These are phyloP conservation scores for Atractosteus spatula DNA, from an alignment of 2,113 vertebrate genomes.

Conservation along the genomic window DNA sequence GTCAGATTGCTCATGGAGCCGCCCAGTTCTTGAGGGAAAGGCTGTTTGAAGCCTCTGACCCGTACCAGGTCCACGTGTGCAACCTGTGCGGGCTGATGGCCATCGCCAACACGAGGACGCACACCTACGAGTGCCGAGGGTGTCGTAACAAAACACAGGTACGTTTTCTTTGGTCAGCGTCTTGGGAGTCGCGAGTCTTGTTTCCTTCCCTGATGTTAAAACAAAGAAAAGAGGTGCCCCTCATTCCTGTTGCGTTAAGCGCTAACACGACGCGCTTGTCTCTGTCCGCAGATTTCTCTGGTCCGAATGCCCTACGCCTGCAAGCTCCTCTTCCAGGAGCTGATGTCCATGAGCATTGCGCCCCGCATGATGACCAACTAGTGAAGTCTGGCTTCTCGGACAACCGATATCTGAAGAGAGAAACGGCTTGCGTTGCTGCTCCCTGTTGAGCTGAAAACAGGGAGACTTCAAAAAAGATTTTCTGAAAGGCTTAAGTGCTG, in stretches of 20 bases:
- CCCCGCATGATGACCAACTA: slow-evolving; percentile 92
- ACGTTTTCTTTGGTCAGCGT: not conserved
- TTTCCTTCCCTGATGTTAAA: too few species aligned
- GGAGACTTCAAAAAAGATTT: not conserved
- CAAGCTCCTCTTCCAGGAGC: slow-evolving; percentile 94
- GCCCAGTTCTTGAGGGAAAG: slow-evolving; percentile 93
- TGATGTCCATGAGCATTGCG: slow-evolving; percentile 98
- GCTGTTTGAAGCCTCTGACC: slow-evolving; percentile 94
- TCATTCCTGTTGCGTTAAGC: too few species aligned
- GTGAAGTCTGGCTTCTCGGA: not conserved
- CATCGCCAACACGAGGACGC: slow-evolving; percentile 93
- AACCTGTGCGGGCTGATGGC: slow-evolving; percentile 97
- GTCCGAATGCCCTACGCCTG: slow-evolving; percentile 96
- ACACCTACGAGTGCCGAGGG: slow-evolving; percentile 93
- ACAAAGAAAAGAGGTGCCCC: too few species aligned
- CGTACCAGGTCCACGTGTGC: slow-evolving; percentile 95
- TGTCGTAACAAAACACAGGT: slow-evolving; percentile 98
- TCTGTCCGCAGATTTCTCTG: slow-evolving; percentile 81
- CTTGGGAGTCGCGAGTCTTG: too few species aligned
- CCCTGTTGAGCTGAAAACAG: not conserved
- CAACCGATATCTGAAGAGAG: too few species aligned
- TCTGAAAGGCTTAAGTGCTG: not conserved
- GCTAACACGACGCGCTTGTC: too few species aligned
- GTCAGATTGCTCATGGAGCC: slow-evolving; percentile 96
- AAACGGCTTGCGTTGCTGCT: too few species aligned